Percentiles rank a stretch among this genome's conserved stretches.
These are phyloP conservation scores for Syrphus vitripennis DNA, from an alignment of 2,888 invertebrate genomes.

Conservation along the genomic window DNA sequence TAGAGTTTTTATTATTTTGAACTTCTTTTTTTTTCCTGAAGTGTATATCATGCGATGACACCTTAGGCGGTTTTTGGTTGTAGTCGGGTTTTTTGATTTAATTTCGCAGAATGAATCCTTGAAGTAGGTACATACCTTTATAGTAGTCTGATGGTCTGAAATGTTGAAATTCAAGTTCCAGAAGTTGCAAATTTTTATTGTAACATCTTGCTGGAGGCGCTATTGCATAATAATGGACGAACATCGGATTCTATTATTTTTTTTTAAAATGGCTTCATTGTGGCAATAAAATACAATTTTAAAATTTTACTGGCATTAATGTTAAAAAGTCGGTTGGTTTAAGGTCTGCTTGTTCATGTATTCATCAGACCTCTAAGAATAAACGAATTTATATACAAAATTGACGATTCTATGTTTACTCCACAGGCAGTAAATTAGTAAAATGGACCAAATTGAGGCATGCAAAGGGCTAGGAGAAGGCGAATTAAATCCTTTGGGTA, in stretches of 20 bases:
- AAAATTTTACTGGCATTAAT: neutral
- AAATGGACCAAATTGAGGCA: too few species aligned
- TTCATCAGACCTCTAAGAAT: too few species aligned
- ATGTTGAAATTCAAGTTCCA: slow-evolving; percentile 14
- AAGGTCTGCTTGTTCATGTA: too few species aligned
- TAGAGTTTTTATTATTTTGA: slow-evolving; percentile 32
- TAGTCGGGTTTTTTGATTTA: slow-evolving; percentile 69
- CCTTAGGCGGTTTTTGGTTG: slow-evolving; percentile 57
- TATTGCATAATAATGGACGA: neutral
- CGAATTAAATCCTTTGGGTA: too few species aligned
- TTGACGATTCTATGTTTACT: too few species aligned
- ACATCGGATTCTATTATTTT: neutral
- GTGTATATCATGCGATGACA: slow-evolving; percentile 58
- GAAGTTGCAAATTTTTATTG: slow-evolving; percentile 20
- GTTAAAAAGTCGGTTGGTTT: too few species aligned
- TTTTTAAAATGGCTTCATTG: neutral
- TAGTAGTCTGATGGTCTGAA: neutral
- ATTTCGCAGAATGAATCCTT: slow-evolving; percentile 61
- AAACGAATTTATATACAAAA: too few species aligned
- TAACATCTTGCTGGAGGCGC: slow-evolving; percentile 23
- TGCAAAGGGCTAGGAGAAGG: too few species aligned
- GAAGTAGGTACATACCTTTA: too few species aligned
- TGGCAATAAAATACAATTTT: neutral
- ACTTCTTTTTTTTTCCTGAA: neutral
- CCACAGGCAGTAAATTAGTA: too few species aligned